Base-by-base conservation (phyloP, 2,797 vertebrate species). In the Lepidocolaptes lacrymiger region DNA sequence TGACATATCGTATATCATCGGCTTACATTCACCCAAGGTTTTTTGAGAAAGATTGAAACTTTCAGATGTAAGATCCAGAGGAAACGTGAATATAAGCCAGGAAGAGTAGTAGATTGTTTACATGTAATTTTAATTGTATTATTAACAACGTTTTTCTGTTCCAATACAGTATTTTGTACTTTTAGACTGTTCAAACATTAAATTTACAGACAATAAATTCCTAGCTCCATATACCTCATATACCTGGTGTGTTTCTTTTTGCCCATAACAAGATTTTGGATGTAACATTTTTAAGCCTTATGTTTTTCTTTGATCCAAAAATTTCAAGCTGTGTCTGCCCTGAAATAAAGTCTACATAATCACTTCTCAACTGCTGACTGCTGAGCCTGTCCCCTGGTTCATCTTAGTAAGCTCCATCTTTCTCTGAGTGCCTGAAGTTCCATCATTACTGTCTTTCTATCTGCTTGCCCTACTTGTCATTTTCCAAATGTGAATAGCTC, bases 11-110 rank as follows among this genome's bases (percentile, higher is more conserved):
- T 10, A 2, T 28, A 34, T 82, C 10, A 22, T 17, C 17, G 1
- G 2, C 9, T 69, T 76, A 36, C 5, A 24, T 34, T 34, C 3
- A 64, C 1, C 2, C 9, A 63, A 6, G 22, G 24, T 1, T 58
- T 30, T 52, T 44, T 59, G 36, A 83, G 67, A 58, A 71, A 48
- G 20, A 81, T 3, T 43, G 36, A 67, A 74, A 48, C 14, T 74
- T 67, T 86, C 24, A 55, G 54, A 58, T 3, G 24, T 34, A 18
- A 66, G 24, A 55, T 71, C 30, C 39, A 74, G 30, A 86, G 44
- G 8, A 86, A 84, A 43, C 6, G 6, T 77, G n/a, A 83, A 51
- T 55, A 67, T 44, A 63, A 64, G 72, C 12, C 17, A 66, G 44
- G 36, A 90, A 46, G 5, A 80, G 9, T 9, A 39, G 30, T 58